Percentiles rank a stretch among this genome's conserved stretches.
Conservation (phyloP, 2,113 vertebrate species). For the Paracanthobrama guichenoti region DNA sequence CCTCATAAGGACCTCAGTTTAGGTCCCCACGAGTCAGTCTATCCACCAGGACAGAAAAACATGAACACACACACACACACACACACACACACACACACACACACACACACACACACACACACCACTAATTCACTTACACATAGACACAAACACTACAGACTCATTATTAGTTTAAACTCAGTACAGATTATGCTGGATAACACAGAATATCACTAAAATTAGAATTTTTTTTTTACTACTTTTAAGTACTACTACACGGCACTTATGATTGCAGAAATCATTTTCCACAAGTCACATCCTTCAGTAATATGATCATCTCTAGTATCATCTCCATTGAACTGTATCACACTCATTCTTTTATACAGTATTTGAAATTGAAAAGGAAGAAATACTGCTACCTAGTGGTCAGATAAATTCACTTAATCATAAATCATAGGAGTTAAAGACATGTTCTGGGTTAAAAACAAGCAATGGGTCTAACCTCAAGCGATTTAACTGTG, state of each 20-base stretch:
- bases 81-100: too few species aligned
- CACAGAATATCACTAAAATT: background rate
- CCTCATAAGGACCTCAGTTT: too few species aligned
- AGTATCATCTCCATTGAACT: background rate
- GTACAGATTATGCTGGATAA: background rate
- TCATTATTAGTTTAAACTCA: background rate
- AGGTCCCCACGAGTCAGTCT: too few species aligned
- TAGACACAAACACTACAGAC: background rate
- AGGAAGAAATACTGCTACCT: conserved; percentile 30
- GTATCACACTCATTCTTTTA: background rate
- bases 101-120: too few species aligned
- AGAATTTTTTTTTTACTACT: background rate
- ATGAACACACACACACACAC: too few species aligned
- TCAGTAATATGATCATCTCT: too few species aligned
- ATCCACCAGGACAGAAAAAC: too few species aligned
- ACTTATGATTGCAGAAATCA: background rate
- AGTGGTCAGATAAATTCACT: conserved; percentile 28
- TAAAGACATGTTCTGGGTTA: background rate
- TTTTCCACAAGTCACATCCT: background rate
- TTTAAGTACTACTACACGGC: background rate
- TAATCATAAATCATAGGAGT: background rate
- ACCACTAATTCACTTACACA: background rate
- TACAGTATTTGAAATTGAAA: background rate
- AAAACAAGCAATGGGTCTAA: background rate
- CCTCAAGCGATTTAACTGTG: background rate